Evolutionary conservation across 2,888 invertebrate species (phyloP).

Genomic region (Steinernema scapterisci): DNA sequence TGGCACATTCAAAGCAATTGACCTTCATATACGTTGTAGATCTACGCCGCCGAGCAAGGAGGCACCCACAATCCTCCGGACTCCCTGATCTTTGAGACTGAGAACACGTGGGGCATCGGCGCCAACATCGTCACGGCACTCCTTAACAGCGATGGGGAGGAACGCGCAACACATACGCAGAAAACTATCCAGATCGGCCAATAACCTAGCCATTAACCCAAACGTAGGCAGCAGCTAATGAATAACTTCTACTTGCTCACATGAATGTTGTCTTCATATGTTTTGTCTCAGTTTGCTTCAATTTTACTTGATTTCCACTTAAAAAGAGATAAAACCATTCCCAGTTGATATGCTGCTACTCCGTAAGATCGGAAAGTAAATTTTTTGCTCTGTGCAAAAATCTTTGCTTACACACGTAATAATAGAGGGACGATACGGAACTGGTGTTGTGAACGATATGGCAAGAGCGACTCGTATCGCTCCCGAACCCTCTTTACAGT

Average conservation of each 20-base stretch:
- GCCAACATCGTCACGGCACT: slow-evolving; percentile 70
- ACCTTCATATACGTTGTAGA: slow-evolving; percentile 58
- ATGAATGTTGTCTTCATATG: too few species aligned
- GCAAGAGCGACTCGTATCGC: too few species aligned
- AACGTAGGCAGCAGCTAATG: neutral
- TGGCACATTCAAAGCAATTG: too few species aligned
- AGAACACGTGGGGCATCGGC: slow-evolving; percentile 69
- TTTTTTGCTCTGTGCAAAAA: neutral
- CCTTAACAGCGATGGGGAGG: slow-evolving; percentile 71
- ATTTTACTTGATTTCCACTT: too few species aligned
- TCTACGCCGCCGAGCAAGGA: slow-evolving; percentile 69
- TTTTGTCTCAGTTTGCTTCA: too few species aligned
- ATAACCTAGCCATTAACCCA: slow-evolving; percentile 41
- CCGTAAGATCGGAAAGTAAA: neutral
- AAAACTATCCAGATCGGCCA: slow-evolving; percentile 70
- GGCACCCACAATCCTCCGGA: slow-evolving; percentile 65
- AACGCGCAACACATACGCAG: slow-evolving; percentile 72
- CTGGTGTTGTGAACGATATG: too few species aligned
- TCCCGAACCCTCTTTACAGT: too few species aligned
- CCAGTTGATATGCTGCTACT: too few species aligned
- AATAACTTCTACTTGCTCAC: too few species aligned
- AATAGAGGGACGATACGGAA: too few species aligned
- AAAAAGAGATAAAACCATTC: too few species aligned
- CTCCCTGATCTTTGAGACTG: slow-evolving; percentile 65
- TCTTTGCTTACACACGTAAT: too few species aligned